Evolutionary conservation across 2,797 vertebrate species (phyloP).

Genomic region (Sorex maritimensis): DNA sequence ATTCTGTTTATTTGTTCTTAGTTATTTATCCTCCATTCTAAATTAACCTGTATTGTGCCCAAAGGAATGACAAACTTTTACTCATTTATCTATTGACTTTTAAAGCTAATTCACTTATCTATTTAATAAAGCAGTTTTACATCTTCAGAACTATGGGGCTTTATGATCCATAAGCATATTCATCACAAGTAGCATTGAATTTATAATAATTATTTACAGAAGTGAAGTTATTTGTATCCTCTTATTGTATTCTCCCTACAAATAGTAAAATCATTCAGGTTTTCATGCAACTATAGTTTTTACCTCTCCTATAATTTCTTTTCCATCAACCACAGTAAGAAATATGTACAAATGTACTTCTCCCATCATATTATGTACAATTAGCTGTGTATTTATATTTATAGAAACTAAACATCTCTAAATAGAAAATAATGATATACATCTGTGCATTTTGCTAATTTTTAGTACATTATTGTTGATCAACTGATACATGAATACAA

Average conservation of each 20-base stretch:
- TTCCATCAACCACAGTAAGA: not conserved
- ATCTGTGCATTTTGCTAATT: not conserved
- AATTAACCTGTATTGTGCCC: not conserved
- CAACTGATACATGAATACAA: too few relatives aligned
- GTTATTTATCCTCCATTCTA: not conserved
- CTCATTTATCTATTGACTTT: not conserved
- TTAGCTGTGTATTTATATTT: not conserved
- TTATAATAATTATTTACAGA: slow-evolving; percentile 18
- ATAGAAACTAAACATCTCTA: not conserved
- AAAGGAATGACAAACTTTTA: not conserved
- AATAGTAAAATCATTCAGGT: not conserved
- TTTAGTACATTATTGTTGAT: not conserved
- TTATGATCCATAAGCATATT: not conserved
- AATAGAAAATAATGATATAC: not conserved
- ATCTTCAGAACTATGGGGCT: not conserved
- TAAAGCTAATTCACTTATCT: not conserved
- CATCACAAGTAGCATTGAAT: not conserved
- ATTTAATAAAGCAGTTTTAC: not conserved
- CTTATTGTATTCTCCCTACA: not conserved
- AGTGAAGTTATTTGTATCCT: not conserved
- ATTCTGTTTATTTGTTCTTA: too few relatives aligned
- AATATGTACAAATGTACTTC: too few relatives aligned
- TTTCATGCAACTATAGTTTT: not conserved
- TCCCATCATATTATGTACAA: too few relatives aligned
- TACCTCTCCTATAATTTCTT: not conserved